Base-by-base conservation (phyloP, 2,113 vertebrate species). In the Otus sunia region DNA sequence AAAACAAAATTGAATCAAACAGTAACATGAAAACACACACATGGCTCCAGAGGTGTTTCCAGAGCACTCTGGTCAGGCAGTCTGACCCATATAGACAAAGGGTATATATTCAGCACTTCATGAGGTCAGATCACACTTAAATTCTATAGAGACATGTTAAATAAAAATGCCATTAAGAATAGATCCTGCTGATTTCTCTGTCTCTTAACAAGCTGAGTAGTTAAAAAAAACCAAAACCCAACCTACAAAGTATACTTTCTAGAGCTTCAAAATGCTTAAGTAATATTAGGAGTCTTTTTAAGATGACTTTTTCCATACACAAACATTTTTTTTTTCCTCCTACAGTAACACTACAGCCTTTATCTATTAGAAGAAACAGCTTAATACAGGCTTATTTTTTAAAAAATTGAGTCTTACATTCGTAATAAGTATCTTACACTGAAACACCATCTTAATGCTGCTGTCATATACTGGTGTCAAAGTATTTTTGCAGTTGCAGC, bases 91-190 rank as follows among this genome's bases (percentile, higher is more conserved):
- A 5, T 2, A 27, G 2, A 6, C 2, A 39, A 30, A 60, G 32
- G 22, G 2, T 32, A 16, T 8, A 22, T 8, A 22, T 1, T 30
- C 5, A 67, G 41, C 29, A 34, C 32, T 15, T 77, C 8, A 7
- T 2, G 19, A 85, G 12, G 27, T 32, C 18, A 72, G 6, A 36
- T 67, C 68, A 19, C 16, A 34, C 9, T 10, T 50, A 34, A 8
- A 17, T n/a, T 50, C 43, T 19, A 11, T 0, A 43, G 8, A 53
- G 10, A 50, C 36, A 22, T 0, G 4, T 5, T 39, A 93, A 34
- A 58, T 58, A 43, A 60, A 49, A 23, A 76, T 4, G 32, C 27
- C 20, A 23, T 10, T 18, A 62, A n/a, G 3, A 47, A 49, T 0
- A 67, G 11, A 78, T 19, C 34, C n/a, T 90, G 32, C 16, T 23